Evolutionary conservation across 2,888 invertebrate species (phyloP), one percentile per base, ranked within the genome.

Genomic region (Spilarctia lutea): DNA sequence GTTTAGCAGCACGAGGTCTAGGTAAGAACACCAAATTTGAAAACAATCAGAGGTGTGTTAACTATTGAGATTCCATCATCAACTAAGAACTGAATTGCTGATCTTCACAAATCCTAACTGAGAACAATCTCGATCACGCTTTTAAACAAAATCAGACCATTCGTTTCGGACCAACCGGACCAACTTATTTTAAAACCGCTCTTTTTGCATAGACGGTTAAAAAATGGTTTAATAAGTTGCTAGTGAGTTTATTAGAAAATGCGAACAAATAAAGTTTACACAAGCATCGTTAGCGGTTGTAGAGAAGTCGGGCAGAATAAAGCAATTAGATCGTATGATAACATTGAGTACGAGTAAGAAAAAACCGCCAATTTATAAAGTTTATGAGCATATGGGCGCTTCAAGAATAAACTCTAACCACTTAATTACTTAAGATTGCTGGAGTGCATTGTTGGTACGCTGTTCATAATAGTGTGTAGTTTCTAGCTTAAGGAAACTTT

Each of bases 281-380:
- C 65, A 3, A 68, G 77, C 81, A 84, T 86, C 84, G 83, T 85
- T 70, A 71, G 77, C 79, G 72, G 80, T 78, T 79, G 78, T 79
- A 68, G 79, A 81, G 71, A 74, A 77, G 66, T 24, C 70, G 83
- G 75, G 73, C 39, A 73, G 81, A 84, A 83, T 86, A 84, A 80
- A 85, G 84, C 83, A 83, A 83, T 85, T 85, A 82, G 84, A 85
- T 85, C 69, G 71, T 73, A 72, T 80, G 86, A 85, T 85, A 85
- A 73, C 80, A 84, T 83, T 85, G 84, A 82, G 80, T 78, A 68
- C 73, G 68, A 72, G 79, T 69, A 78, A 78, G 78, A 80, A 77
- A 85, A 82, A 79, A 68, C 71, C 63, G 77, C 65, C 78, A 78
- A 81, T 85, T 81, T 79, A 73, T 35, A 68, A 73, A 74, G 74